These are phyloP conservation scores for Scomber scombrus DNA, from an alignment of 2,113 vertebrate genomes.

Conservation along the genomic window DNA sequence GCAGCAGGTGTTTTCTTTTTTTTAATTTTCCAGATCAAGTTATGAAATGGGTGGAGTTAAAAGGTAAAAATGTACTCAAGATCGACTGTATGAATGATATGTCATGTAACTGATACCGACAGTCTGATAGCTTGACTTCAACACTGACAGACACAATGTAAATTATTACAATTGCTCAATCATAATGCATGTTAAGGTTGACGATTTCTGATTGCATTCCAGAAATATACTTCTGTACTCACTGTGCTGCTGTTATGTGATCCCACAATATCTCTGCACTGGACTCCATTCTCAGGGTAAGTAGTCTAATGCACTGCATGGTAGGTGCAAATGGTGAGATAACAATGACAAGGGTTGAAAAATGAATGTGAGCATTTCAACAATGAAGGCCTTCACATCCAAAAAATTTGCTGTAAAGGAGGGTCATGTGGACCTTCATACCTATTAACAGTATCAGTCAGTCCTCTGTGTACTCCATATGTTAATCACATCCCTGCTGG, in stretches of 20 bases:
- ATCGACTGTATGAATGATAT: background rate
- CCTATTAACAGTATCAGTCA: background rate
- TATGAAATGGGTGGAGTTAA: conserved; percentile 63
- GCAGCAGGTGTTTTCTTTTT: conserved; percentile 6
- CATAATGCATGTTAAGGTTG: background rate
- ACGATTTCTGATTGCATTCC: conserved; percentile 48
- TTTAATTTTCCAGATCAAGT: conserved; percentile 18
- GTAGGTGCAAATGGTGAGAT: background rate
- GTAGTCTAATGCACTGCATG: conserved; percentile 26
- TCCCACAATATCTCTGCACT: conserved; percentile 70
- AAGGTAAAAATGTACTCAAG: conserved; percentile 53
- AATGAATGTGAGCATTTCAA: background rate
- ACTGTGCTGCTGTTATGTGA: conserved; percentile 66
- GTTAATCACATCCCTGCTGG: background rate
- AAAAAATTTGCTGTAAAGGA: background rate
- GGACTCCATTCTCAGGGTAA: conserved; percentile 78
- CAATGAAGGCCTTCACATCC: no score
- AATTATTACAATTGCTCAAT: background rate
- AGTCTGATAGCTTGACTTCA: background rate
- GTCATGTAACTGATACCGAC: background rate
- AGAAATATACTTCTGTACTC: conserved; percentile 67
- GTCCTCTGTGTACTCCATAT: background rate
- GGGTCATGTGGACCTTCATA: background rate
- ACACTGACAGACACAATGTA: background rate
- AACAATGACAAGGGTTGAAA: background rate